Evolutionary conservation across 2,888 invertebrate species (phyloP), one percentile per base, ranked within the genome.

Genomic region (Apotomis capreana): DNA sequence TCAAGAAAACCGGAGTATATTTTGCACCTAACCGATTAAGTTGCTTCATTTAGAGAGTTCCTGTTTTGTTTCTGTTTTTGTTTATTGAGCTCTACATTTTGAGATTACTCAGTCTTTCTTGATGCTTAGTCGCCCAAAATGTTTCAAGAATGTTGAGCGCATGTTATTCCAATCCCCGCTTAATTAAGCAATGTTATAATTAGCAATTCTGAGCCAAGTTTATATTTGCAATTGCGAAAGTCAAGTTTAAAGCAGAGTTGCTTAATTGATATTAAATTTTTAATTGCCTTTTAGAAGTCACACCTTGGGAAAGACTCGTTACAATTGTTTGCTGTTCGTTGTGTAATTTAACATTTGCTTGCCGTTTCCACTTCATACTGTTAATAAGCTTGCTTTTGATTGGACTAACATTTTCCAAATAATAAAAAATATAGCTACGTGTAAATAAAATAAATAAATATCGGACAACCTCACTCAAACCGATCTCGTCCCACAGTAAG

Each of bases 1-100:
- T 77, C 78, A 77, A 80, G 77, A 79, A 79, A 73, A 74, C 78
- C 74, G 74, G 68, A 80, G 76, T 82, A 79, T 78, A 80, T 78
- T 76, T 74, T 71, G 70, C 75, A 71, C 76, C 78, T 76, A 81
- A 81, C 77, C 78, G 70, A 76, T 75, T 78, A 79, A 79, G 74
- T 78, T 76, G 75, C 73, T 75, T 77, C 76, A 55, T 59, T 73
- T 68, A 68, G 63, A 68, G 68, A 68, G 68, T 68, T 71, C 58
- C 0, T 71, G 71, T 71, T 68, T 72, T 68, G 62, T 72, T 72
- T 68, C 26, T 57, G 62, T 72, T 72, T 58, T 26, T 52, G 68
- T 59, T 68, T 55, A 52, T 44, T 15, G 44, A 67, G 60, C 61
- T n/a, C 15, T 37, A 67, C 49, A 10, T 49, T 49, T 49, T 49